Evolutionary conservation across 2,797 vertebrate species (phyloP).

Genomic region (Notamacropus eugenii): DNA sequence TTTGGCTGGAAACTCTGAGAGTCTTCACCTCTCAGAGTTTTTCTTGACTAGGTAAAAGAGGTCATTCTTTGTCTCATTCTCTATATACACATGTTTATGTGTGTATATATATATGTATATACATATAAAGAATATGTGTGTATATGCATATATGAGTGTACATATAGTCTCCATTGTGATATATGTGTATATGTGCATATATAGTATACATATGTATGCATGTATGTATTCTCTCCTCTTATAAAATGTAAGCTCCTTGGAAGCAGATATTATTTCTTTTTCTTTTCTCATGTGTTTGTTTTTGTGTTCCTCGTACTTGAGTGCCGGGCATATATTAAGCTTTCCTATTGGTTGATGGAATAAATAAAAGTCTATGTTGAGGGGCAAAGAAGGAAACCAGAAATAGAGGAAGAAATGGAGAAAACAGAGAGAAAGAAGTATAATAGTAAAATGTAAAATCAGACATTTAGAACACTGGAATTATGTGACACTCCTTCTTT

Average conservation of each 20-base stretch:
- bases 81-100: not conserved
- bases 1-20: no score
- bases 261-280: not conserved
- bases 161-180: not conserved
- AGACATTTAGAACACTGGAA: not conserved
- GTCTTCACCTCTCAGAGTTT: no score
- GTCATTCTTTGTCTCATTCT: no score
- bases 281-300: not conserved
- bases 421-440: not conserved
- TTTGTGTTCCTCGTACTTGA: not conserved
- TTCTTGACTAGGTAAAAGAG: no score
- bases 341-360: not conserved
- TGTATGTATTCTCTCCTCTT: not conserved
- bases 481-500: not conserved
- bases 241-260: not conserved
- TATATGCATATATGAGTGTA: not conserved
- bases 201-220: no score
- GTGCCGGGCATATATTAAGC: not conserved
- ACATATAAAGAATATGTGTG: no score
- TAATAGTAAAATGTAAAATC: not conserved
- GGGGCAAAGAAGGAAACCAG: not conserved
- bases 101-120: not conserved
- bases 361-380: not conserved
- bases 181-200: not conserved
- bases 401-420: not conserved